Evolutionary conservation across 2,888 invertebrate species (phyloP).

Genomic region (Belgica antarctica): DNA sequence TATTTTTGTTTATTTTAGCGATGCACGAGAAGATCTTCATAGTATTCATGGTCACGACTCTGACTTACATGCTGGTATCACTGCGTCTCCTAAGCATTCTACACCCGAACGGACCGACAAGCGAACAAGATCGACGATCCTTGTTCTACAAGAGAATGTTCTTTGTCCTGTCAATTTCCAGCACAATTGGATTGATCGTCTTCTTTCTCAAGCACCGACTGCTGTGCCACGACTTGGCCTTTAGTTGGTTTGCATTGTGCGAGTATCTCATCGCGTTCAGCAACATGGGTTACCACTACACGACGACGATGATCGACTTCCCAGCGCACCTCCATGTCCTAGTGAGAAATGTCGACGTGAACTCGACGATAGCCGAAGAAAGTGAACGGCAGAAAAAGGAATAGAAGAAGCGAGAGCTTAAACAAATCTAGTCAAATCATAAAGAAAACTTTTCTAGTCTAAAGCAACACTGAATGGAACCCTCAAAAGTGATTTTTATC

Average conservation of each 20-base stretch:
- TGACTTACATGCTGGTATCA: slow-evolving; percentile 77
- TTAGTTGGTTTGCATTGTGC: slow-evolving; percentile 91
- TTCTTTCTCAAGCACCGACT: slow-evolving; percentile 88
- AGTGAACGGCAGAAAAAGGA: too few species aligned
- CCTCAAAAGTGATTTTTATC: slow-evolving; percentile 30
- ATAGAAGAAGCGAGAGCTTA: not conserved
- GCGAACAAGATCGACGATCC: slow-evolving; percentile 56
- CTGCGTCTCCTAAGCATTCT: slow-evolving; percentile 59
- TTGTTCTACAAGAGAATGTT: slow-evolving; percentile 69
- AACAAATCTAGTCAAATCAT: not conserved
- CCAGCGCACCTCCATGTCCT: slow-evolving; percentile 63
- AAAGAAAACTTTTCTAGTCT: slow-evolving; percentile 9
- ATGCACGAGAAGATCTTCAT: slow-evolving; percentile 89
- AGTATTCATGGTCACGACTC: slow-evolving; percentile 80
- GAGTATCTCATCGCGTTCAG: slow-evolving; percentile 89
- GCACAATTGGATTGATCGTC: slow-evolving; percentile 77
- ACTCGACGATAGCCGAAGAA: not conserved
- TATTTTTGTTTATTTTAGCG: slow-evolving; percentile 62
- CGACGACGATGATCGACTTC: slow-evolving; percentile 83
- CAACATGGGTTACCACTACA: slow-evolving; percentile 90
- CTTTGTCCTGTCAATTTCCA: slow-evolving; percentile 71
- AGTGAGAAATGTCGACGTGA: slow-evolving; percentile 26
- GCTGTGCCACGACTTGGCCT: slow-evolving; percentile 86
- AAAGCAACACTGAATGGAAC: not conserved
- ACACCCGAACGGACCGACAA: slow-evolving; percentile 48